These are phyloP conservation scores for Frankliniella intonsa DNA, from an alignment of 2,888 invertebrate genomes.

Conservation along the genomic window DNA sequence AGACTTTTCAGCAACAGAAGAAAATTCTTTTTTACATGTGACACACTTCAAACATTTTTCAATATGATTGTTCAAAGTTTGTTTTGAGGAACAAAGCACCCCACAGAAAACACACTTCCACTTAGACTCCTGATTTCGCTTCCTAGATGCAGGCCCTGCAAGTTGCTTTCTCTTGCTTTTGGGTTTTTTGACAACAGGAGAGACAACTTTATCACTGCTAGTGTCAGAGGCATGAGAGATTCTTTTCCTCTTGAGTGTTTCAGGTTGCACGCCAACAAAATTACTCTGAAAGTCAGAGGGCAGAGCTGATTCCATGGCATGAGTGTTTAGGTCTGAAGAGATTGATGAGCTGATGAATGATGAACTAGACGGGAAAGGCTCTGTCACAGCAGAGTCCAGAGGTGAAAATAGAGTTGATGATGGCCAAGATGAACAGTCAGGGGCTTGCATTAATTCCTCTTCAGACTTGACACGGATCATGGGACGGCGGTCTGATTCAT, in stretches of 20 bases:
- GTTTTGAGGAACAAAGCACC: not conserved
- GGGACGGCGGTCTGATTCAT: not conserved
- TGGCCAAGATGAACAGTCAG: not conserved
- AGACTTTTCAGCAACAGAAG: not conserved
- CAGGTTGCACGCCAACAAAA: not conserved
- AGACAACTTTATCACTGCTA: not conserved
- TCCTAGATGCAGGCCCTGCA: not conserved
- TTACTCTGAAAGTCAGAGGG: not conserved
- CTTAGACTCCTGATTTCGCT: not conserved
- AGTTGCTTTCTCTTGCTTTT: not conserved
- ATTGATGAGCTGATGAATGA: not conserved
- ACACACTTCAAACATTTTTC: not conserved
- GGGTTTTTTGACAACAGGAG: not conserved
- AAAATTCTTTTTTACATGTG: not conserved
- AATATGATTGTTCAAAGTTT: not conserved
- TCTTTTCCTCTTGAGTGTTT: not conserved
- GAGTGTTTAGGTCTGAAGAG: not conserved
- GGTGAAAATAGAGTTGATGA: not conserved
- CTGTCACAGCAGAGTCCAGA: not conserved
- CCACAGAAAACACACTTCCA: not conserved
- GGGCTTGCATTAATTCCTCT: not conserved
- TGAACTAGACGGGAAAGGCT: not conserved
- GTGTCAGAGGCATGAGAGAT: not conserved
- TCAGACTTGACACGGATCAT: not conserved
- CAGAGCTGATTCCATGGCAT: not conserved